These are phyloP conservation scores for Deilephila porcellus DNA, from an alignment of 2,888 invertebrate species.

Conservation along the genomic window DNA sequence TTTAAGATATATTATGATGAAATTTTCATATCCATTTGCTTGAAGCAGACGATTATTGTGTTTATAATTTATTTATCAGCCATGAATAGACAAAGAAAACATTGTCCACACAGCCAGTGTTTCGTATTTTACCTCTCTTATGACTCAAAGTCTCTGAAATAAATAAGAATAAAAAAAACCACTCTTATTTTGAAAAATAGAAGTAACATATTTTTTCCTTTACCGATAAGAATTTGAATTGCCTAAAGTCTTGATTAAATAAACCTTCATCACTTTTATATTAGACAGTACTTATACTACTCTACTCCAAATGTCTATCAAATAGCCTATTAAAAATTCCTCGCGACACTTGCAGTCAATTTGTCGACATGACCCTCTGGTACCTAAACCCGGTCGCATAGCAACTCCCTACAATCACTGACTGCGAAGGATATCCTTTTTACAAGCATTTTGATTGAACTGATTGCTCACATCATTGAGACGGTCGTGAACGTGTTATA, in stretches of 20 bases:
- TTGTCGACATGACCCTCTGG: constrained; percentile 5
- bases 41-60: neutral
- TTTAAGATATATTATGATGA: too few species aligned
- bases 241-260: too few species aligned
- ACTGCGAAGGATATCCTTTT: constrained; percentile 67
- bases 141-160: too few species aligned
- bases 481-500: constrained; percentile 40
- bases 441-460: constrained; percentile 63
- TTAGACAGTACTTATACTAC: neutral
- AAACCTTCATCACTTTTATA: neutral
- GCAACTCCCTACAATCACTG: constrained; percentile 58
- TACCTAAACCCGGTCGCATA: constrained; percentile 45
- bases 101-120: neutral
- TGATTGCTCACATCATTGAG: constrained; percentile 61
- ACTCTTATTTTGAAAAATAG: too few species aligned
- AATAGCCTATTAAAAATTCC: neutral
- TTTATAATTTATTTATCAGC: neutral
- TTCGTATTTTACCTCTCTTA: neutral
- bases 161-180: too few species aligned
- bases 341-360: constrained; percentile 18
- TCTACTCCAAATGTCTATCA: neutral
- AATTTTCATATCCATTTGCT: neutral
- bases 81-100: neutral
- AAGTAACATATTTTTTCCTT: neutral
- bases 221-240: neutral